These are phyloP conservation scores for Anser cygnoides DNA, from an alignment of 2,113 vertebrate genomes.

Conservation along the genomic window DNA sequence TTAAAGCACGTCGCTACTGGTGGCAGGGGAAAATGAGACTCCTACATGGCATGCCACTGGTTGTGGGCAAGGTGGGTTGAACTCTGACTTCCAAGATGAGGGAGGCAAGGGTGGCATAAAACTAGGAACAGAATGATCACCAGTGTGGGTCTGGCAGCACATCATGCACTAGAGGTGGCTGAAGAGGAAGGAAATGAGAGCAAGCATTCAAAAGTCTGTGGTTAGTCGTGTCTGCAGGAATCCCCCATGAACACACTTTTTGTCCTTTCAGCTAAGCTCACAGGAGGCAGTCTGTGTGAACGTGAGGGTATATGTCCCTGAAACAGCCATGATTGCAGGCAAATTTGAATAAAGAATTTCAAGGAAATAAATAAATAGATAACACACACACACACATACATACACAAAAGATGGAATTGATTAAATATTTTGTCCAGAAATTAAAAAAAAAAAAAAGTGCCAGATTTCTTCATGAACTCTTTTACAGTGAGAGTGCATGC, in stretches of 20 bases:
- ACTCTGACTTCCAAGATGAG: background rate
- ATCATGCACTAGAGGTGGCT: background rate
- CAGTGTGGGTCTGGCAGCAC: accelerated
- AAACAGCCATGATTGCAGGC: accelerated
- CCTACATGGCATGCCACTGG: accelerated
- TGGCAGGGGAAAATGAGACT: background rate
- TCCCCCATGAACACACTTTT: background rate
- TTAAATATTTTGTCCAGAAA: background rate
- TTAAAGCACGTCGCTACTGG: background rate
- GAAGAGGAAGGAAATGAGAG: background rate
- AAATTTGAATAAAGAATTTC: background rate
- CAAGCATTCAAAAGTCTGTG: background rate
- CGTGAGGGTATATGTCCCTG: background rate
- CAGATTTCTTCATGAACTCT: background rate
- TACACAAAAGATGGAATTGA: background rate
- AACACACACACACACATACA: background rate
- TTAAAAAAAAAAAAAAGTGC: background rate
- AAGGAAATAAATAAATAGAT: background rate
- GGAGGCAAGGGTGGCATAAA: background rate
- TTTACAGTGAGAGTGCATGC: background rate
- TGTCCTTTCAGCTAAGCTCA: background rate
- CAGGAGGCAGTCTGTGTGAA: background rate
- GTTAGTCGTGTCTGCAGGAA: background rate
- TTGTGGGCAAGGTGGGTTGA: background rate
- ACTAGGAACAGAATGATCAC: background rate